These are phyloP conservation scores for Muntiacus muntjak DNA, from an alignment of 2,113 vertebrate genomes.

Conservation along the genomic window DNA sequence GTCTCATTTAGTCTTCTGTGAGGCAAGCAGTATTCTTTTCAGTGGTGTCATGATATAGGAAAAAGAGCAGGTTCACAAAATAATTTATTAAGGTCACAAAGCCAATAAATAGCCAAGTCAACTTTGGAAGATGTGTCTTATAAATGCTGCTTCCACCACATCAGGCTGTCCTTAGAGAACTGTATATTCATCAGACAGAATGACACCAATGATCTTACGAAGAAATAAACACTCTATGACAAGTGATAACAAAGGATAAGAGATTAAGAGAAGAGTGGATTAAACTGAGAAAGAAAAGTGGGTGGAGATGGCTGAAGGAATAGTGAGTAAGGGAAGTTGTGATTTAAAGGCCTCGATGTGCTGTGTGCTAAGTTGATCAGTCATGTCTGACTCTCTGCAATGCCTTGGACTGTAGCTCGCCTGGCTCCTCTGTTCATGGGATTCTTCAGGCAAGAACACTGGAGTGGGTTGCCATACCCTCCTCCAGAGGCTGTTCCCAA, in stretches of 20 bases:
- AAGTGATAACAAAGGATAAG: neutral
- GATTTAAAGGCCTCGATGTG: rapidly evolving
- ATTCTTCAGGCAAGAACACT: neutral
- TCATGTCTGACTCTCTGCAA: neutral
- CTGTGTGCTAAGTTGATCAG: neutral
- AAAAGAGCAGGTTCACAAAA: neutral
- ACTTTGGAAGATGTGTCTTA: neutral
- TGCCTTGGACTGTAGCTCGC: neutral
- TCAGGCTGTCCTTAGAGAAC: neutral
- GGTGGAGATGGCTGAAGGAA: neutral
- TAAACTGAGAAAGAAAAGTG: neutral
- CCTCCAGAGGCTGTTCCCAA: neutral
- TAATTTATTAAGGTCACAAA: neutral
- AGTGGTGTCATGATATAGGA: neutral
- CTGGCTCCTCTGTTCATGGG: neutral
- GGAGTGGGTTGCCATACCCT: neutral
- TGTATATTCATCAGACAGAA: neutral
- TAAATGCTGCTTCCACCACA: neutral
- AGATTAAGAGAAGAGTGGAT: neutral
- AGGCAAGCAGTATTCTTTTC: neutral
- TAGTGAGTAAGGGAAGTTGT: neutral
- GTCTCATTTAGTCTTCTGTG: neutral
- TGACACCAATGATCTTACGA: neutral
- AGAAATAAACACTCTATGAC: neutral
- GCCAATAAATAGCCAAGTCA: neutral